Evolutionary conservation across 2,113 vertebrate species (phyloP), one percentile per base, ranked within the genome.

Genomic region (Scatophagus argus): DNA sequence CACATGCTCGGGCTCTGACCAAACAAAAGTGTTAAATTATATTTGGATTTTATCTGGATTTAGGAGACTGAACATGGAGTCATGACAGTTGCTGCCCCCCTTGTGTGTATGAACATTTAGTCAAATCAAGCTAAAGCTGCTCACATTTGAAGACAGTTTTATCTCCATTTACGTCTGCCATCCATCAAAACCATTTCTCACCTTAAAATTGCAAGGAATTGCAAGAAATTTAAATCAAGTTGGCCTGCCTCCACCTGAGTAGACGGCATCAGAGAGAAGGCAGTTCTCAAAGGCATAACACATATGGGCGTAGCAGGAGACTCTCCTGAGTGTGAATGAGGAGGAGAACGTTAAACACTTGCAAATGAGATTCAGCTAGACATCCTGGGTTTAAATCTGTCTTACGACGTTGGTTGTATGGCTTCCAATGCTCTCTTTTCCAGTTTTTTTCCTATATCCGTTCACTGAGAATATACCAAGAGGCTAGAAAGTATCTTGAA

Each of bases 361-460:
- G 79, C 36, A 87, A 84, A 84, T 87, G 73, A 63, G 60, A 72
- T 74, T 81, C 63, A 72, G 63, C 46, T 52, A 43, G 55, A 71
- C 31, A 46, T 62, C 23, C 58, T 74, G 44, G 43, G n/a, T 75
- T 87, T 73, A 41, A 62, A 67, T 70, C 21, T 78, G 54, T 69
- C 7, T 73, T 17, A 41, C 41, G 59, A 74, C 82, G 44, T 34
- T 71, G 38, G 67, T 34, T 12, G 12, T 34, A 64, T 83, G 59
- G 47, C 62, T 62, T 62, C 13, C 52, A 14, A 27, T 31, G 3
- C 7, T 79, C 29, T 46, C 14, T 39, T 56, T 41, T 58, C 19
- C 38, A 51, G 16, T 47, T 74, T 71, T 58, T 58, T 64, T 44
- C 12, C 17, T 17, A 31, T 39, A 25, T 75, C 54, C 36, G 27